These are phyloP conservation scores for Tribolium castaneum DNA, from an alignment of 1,140 invertebrate genomes.

Conservation along the genomic window DNA sequence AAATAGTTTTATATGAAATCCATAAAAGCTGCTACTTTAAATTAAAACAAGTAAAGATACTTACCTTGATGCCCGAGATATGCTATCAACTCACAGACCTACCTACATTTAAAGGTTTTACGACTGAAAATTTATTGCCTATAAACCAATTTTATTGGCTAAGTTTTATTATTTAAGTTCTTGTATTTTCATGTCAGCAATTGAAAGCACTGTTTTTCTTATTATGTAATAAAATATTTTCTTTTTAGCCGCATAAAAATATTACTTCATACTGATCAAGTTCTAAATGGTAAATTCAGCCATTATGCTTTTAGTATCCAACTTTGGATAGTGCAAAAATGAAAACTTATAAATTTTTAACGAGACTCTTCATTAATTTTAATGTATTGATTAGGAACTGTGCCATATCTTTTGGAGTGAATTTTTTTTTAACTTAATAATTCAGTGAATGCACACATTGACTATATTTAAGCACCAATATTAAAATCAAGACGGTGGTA, in stretches of 20 bases:
- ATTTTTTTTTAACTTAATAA: too few relatives aligned
- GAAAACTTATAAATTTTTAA: slow-evolving; percentile 41
- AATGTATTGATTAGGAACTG: not conserved
- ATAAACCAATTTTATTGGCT: slow-evolving; percentile 61
- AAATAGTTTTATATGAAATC: slow-evolving; percentile 43
- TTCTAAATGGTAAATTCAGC: slow-evolving; percentile 42
- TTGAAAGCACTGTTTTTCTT: slow-evolving; percentile 60
- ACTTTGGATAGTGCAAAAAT: slow-evolving; percentile 21
- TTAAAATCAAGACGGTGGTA: not conserved
- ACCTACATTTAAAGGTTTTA: slow-evolving; percentile 57
- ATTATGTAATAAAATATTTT: slow-evolving; percentile 61
- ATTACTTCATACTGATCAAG: slow-evolving; percentile 44
- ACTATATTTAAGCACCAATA: too few relatives aligned
- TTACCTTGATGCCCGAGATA: slow-evolving; percentile 51
- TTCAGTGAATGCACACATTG: too few relatives aligned
- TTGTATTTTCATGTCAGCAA: slow-evolving; percentile 62
- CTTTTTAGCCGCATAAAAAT: slow-evolving; percentile 45
- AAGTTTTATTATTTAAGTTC: slow-evolving; percentile 63
- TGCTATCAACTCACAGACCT: slow-evolving; percentile 52
- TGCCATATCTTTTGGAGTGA: too few relatives aligned
- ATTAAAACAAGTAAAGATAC: slow-evolving; percentile 52
- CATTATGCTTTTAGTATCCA: slow-evolving; percentile 37
- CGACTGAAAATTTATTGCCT: slow-evolving; percentile 59
- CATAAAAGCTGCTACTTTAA: slow-evolving; percentile 47
- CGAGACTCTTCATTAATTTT: slow-evolving; percentile 25